Evolutionary conservation across 37 sponge, comb jelly and placozoan genomes (phyloP).

Genomic region (Halichondria panicea): DNA sequence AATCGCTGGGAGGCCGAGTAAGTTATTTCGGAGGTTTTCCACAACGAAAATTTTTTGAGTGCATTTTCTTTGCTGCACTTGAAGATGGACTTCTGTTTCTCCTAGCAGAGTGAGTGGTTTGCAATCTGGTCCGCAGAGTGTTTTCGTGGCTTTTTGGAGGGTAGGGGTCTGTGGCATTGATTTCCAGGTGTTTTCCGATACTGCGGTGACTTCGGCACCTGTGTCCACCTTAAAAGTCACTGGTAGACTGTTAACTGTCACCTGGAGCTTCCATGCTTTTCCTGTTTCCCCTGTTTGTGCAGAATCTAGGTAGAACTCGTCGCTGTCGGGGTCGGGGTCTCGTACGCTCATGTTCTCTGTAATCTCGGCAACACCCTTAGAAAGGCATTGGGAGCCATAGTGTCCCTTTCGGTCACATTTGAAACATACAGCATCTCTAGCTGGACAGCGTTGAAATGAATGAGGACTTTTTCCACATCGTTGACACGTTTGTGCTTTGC

Average conservation of each 20-base stretch:
- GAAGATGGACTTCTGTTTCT: background rate
- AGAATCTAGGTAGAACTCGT: no score
- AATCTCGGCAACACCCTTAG: background rate
- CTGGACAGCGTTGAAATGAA: conserved; percentile 4
- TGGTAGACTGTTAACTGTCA: no score
- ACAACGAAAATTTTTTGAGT: conserved; percentile 13
- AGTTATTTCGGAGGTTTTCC: background rate
- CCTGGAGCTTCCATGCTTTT: no score
- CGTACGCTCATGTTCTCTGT: background rate
- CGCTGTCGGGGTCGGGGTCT: no score
- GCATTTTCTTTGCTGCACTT: background rate
- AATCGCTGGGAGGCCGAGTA: conserved; percentile 23
- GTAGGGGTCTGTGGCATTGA: background rate
- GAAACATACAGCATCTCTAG: conserved; percentile 21
- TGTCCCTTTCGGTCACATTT: conserved; percentile 23
- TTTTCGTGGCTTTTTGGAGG: no score
- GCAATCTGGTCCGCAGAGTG: background rate
- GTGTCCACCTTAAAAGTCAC: conserved; percentile 16
- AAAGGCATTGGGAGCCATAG: conserved; percentile 16
- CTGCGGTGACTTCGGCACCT: conserved; percentile 15
- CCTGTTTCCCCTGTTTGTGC: no score
- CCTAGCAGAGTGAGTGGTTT: background rate
- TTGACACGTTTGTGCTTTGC: background rate
- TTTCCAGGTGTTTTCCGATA: conserved; percentile 2
- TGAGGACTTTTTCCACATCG: conserved; percentile 26